Evolutionary conservation across 2,797 vertebrate species (phyloP).

Genomic region (Poeciliopsis infans): DNA sequence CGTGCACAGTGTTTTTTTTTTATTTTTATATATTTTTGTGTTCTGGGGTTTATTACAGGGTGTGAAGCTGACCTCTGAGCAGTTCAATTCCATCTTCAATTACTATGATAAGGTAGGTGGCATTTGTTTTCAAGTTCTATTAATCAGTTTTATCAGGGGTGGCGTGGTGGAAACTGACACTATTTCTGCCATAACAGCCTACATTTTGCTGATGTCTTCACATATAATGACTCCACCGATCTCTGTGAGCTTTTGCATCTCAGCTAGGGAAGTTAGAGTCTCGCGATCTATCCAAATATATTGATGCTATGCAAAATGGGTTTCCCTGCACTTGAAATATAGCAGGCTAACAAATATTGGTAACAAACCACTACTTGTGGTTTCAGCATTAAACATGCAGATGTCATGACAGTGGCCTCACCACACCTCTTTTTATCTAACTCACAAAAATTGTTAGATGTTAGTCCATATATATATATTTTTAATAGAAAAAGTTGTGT

Average conservation of each 20-base stretch:
- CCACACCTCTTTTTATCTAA: background rate
- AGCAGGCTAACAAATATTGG: background rate
- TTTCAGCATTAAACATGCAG: too few species aligned
- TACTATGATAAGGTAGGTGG: conserved; percentile 92
- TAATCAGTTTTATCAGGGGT: background rate
- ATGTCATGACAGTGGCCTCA: background rate
- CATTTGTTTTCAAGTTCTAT: conserved; percentile 3
- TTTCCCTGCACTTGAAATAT: background rate
- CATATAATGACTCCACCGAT: background rate
- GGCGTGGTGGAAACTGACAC: background rate
- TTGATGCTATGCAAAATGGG: background rate
- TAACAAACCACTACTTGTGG: background rate
- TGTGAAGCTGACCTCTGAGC: conserved; percentile 86
- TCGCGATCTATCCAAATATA: background rate
- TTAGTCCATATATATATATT: background rate
- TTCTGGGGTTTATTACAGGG: conserved; percentile 77
- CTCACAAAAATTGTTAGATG: background rate
- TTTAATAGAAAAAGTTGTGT: background rate
- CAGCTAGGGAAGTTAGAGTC: background rate
- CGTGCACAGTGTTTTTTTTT: background rate
- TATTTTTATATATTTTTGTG: too few species aligned
- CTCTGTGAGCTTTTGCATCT: background rate
- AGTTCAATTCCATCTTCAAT: conserved; percentile 92
- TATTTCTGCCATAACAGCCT: background rate
- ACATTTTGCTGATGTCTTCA: background rate